phyloP scores from a whole-genome alignment of 2,888 invertebrate genomes.

The Macrophya annulata region DNA sequence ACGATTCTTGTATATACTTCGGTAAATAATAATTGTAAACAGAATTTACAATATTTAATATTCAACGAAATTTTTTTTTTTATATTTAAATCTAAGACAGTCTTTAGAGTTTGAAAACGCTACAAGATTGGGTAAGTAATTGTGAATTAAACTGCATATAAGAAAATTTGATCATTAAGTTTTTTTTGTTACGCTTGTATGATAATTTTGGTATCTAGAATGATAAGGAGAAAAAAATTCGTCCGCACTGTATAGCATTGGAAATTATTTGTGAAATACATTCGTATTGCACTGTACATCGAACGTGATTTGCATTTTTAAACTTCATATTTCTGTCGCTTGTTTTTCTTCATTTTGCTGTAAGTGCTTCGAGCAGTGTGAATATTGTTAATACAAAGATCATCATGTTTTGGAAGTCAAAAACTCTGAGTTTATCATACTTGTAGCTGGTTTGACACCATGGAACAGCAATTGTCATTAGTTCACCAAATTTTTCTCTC shows the following conservation, averaged over 20 bases:
- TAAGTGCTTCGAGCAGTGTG: not conserved
- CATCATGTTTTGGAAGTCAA: no score
- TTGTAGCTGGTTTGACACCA: not conserved
- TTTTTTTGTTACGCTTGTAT: not conserved
- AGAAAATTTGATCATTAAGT: not conserved
- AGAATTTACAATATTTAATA: not conserved
- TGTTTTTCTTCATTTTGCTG: not conserved
- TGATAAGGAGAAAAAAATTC: not conserved
- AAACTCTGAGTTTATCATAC: not conserved
- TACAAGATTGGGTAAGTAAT: constrained; percentile 30
- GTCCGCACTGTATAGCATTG: not conserved
- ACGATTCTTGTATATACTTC: not conserved
- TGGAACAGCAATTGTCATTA: not conserved
- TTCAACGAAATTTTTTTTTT: not conserved
- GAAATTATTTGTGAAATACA: constrained; percentile 8
- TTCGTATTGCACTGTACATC: constrained; percentile 3
- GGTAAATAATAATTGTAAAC: not conserved
- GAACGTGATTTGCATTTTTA: constrained; percentile 28
- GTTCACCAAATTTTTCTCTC: not conserved
- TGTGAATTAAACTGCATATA: not conserved
- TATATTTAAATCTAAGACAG: not conserved
- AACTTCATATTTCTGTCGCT: constrained; percentile 14
- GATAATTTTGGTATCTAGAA: not conserved
- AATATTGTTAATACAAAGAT: not conserved
- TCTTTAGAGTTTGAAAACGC: not conserved